These are phyloP conservation scores for Sphenodon punctatus DNA, from an alignment of 2,797 vertebrate genomes.

Conservation along the genomic window DNA sequence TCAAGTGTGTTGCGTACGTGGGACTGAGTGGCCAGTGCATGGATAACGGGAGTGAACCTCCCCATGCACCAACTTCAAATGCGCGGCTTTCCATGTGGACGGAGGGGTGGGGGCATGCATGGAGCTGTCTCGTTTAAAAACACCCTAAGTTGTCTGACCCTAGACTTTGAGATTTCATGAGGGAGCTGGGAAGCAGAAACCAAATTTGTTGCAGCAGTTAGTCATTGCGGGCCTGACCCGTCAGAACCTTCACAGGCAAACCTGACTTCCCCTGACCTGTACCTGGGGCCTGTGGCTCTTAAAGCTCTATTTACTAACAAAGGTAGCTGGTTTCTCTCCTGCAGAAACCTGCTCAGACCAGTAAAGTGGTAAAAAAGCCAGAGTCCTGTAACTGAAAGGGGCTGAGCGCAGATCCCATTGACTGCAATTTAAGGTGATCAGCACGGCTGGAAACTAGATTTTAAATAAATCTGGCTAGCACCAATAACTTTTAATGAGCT, in stretches of 20 bases:
- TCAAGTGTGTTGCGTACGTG: too few relatives aligned
- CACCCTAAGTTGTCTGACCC: too few relatives aligned
- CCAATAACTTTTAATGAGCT: too few relatives aligned
- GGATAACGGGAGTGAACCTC: too few relatives aligned
- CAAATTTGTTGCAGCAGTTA: not conserved
- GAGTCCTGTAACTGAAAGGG: too few relatives aligned
- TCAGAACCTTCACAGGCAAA: fast-evolving
- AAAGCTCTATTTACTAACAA: not conserved
- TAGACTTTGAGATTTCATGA: not conserved
- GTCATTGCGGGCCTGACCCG: not conserved
- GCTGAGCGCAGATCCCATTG: not conserved
- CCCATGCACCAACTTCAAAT: too few relatives aligned
- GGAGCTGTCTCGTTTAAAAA: too few relatives aligned
- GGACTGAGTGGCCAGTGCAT: too few relatives aligned
- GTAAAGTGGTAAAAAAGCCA: too few relatives aligned
- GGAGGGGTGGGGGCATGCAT: too few relatives aligned
- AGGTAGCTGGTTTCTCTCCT: fast-evolving
- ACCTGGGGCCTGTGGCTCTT: fast-evolving
- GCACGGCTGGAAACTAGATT: not conserved
- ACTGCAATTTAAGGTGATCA: not conserved
- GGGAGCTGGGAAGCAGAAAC: not conserved
- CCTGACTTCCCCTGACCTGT: fast-evolving
- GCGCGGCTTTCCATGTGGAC: too few relatives aligned
- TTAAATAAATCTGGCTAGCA: slow-evolving; percentile 40
- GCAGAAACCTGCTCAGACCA: not conserved